These are phyloP conservation scores for Schizaphis graminum DNA, from an alignment of 2,888 invertebrate species.

Conservation along the genomic window DNA sequence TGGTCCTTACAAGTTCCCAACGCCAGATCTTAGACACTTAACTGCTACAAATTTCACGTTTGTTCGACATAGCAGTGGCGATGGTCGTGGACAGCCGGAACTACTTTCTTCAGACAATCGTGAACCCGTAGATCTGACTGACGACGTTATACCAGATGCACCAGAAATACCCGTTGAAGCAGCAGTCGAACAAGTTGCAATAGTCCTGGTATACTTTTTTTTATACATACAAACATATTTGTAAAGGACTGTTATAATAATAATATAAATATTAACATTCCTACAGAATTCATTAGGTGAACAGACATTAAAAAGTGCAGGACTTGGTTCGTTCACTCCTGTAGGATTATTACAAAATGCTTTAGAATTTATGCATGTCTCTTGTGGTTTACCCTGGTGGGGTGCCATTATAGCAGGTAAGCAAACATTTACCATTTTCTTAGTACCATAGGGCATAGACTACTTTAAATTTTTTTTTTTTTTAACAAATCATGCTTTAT, in stretches of 20 bases:
- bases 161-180: conserved; percentile 47
- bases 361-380: conserved; percentile 87
- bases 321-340: conserved; percentile 84
- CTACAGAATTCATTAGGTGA: conserved; percentile 75
- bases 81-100: neutral
- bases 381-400: conserved; percentile 93
- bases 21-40: neutral
- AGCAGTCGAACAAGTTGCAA: neutral
- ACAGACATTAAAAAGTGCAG: conserved; percentile 83
- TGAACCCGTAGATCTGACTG: conserved; percentile 1
- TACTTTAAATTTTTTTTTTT: too few species aligned
- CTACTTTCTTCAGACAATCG: neutral
- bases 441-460: too few species aligned
- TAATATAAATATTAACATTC: neutral
- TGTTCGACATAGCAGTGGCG: conserved; percentile 26
- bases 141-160: conserved; percentile 29
- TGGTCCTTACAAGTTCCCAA: neutral
- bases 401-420: conserved; percentile 82
- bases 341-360: conserved; percentile 84
- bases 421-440: neutral
- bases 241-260: neutral
- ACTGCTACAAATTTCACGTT: conserved; percentile 12
- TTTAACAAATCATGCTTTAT: too few species aligned
- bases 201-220: conserved; percentile 33
- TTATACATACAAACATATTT: neutral